Base-by-base conservation (phyloP, 2,797 vertebrate genomes). In the Fundulus diaphanus region DNA sequence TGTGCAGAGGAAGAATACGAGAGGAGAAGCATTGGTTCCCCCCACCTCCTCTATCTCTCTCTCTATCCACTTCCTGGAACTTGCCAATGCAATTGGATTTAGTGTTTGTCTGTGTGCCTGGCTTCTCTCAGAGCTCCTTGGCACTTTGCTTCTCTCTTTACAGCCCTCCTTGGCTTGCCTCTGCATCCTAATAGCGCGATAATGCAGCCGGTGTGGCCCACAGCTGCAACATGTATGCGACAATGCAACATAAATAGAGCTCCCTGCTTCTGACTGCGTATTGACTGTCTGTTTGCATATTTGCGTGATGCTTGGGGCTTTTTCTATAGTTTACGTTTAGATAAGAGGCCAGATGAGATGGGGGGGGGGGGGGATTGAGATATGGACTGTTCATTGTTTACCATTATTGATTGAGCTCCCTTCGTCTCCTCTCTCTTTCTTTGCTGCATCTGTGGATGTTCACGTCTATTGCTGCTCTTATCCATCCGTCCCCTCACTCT, bases 41-140 rank as follows among this genome's bases (percentile, higher is more conserved):
- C 73, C 61, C 72, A 71, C 77, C 70, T 85, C 82, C 70, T 81
- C 75, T 73, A 79, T 83, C 84, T 77, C 85, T 87, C 84, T 87
- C 81, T 80, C 85, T 79, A 77, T 85, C 87, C 68, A 77, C 87
- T 94, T 93, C 90, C 91, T 92, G 92, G 89, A 92, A 90, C 84
- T 83, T 84, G 87, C 88, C 83, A 84, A 74, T 87, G 79, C 91
- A 92, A 93, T 90, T 91, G 92, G 90, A 93, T 94, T 93, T 93
- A 85, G 83, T 87, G 83, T 86, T 83, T 87, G 85, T 93, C 88
- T 88, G 90, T 88, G 88, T 84, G 90, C 89, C 92, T 93, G 91
- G 92, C 86, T 93, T 92, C 84, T 91, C 87, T 93, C 92, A 33
- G 57, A 80, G 80, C 82, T 84, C 69, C 74, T 27, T 61, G 70